Percentiles rank a stretch among this genome's conserved stretches.
Evolutionary conservation across 2,113 vertebrate genomes (phyloP).

Genomic region (Calidris pugnax): DNA sequence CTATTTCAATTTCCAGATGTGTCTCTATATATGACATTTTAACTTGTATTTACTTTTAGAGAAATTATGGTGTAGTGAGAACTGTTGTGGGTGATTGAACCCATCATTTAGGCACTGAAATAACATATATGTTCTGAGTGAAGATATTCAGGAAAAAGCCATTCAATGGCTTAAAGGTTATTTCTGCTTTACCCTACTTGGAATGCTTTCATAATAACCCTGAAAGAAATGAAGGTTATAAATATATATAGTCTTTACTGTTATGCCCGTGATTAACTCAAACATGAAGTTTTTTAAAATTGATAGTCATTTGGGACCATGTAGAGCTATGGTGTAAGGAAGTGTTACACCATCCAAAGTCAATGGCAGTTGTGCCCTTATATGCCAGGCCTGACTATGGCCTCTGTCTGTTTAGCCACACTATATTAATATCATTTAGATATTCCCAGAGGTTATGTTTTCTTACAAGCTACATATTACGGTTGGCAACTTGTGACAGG

Average conservation of each 20-base stretch:
- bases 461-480: not conserved
- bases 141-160: not conserved
- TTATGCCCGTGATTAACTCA: not conserved
- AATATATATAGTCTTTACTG: not conserved
- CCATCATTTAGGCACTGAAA: not conserved
- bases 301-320: not conserved
- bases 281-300: not conserved
- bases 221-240: not conserved
- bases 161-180: not conserved
- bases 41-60: not conserved
- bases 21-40: not conserved
- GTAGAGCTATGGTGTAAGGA: not conserved
- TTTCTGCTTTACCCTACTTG: not conserved
- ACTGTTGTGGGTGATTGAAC: not conserved
- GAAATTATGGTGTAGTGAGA: not conserved
- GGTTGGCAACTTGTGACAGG: slow-evolving; percentile 50
- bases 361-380: not conserved
- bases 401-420: slow-evolving; percentile 18
- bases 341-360: not conserved
- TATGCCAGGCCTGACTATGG: not conserved
- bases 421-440: slow-evolving; percentile 36
- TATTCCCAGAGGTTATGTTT: slow-evolving; percentile 43
- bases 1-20: not conserved
- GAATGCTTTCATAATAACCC: not conserved
- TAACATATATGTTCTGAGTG: not conserved